Conservation (phyloP, 2,888 invertebrate species). For the Coelinius sp. region DNA sequence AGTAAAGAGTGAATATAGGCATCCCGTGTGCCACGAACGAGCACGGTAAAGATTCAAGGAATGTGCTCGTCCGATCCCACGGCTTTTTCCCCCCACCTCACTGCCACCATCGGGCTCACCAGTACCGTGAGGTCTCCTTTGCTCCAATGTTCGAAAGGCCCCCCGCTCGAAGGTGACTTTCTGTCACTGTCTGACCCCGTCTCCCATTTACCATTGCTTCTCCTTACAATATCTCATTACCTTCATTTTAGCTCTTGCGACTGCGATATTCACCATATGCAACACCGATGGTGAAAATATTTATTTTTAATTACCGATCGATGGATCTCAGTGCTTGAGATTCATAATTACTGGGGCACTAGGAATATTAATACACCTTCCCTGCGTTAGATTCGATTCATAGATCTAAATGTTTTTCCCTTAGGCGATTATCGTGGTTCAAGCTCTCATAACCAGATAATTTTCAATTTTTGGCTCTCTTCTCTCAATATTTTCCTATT, state of each 20-base stretch:
- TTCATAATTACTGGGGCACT: background rate
- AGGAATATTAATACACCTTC: too few relatives aligned
- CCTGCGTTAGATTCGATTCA: background rate
- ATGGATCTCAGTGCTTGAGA: background rate
- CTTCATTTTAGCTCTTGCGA: background rate
- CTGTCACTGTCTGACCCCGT: slow-evolving; percentile 27
- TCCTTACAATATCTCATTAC: slow-evolving; percentile 1
- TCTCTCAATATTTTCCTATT: background rate
- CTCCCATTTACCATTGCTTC: background rate
- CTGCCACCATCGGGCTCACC: slow-evolving; percentile 17
- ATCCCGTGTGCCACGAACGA: slow-evolving; percentile 61
- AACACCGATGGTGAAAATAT: background rate
- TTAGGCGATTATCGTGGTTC: background rate
- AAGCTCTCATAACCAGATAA: background rate
- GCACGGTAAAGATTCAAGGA: slow-evolving; percentile 64
- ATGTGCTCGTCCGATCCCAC: slow-evolving; percentile 70
- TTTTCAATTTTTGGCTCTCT: background rate
- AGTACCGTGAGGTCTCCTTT: slow-evolving; percentile 42
- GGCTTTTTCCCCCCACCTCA: slow-evolving; percentile 59
- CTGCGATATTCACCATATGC: background rate
- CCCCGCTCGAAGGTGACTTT: slow-evolving; percentile 44
- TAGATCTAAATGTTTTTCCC: background rate
- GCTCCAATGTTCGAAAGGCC: slow-evolving; percentile 28
- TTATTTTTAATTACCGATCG: background rate
- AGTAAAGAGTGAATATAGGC: slow-evolving; percentile 50